Percentiles rank a stretch among this genome's conserved stretches.
Conservation (phyloP, 1,140 invertebrate species). For the Antheraea mylitta region DNA sequence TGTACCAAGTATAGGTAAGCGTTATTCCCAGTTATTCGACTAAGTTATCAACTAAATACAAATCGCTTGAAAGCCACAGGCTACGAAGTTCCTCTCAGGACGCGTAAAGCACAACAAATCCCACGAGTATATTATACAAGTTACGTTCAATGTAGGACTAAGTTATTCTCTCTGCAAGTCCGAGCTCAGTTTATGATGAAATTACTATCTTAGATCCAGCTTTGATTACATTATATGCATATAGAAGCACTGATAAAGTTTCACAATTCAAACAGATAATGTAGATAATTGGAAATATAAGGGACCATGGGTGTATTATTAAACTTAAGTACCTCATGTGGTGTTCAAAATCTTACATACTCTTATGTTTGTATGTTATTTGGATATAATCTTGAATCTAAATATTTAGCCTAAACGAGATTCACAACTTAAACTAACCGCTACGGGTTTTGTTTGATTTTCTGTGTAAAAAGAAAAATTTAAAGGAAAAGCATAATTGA, state of each 20-base stretch:
- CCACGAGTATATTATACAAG: constrained; percentile 21
- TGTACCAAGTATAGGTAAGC: neutral
- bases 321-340: neutral
- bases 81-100: constrained; percentile 10
- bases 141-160: constrained; percentile 18
- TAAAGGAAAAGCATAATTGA: too few relatives aligned
- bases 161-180: constrained; percentile 7
- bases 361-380: too few relatives aligned
- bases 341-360: too few relatives aligned
- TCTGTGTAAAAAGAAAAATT: too few relatives aligned
- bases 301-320: too few relatives aligned
- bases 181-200: constrained; percentile 16
- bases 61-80: neutral
- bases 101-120: constrained; percentile 12
- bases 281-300: neutral
- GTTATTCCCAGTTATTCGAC: neutral
- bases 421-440: too few relatives aligned
- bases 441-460: too few relatives aligned
- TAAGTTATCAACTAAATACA: neutral
- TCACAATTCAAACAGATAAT: neutral
- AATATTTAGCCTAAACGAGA: too few relatives aligned
- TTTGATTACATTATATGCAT: constrained; percentile 1
- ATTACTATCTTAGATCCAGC: constrained; percentile 12
- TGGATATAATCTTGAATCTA: too few relatives aligned
- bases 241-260: neutral